Evolutionary conservation across 2,888 invertebrate genomes (phyloP), one percentile per base, ranked within the genome.

Genomic region (Anoncus sp.): DNA sequence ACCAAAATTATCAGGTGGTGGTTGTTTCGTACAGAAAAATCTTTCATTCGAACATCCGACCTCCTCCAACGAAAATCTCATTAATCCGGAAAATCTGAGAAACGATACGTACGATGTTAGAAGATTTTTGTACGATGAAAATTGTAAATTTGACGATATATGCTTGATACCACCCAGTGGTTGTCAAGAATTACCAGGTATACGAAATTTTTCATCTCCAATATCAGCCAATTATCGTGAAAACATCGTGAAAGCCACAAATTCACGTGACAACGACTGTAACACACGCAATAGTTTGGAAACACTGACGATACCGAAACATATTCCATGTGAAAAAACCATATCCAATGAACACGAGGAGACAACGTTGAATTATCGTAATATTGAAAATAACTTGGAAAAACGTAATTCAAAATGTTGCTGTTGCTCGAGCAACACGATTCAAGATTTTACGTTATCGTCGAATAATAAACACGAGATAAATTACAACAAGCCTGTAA

Each of bases 161-260:
- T 38, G 76, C 12, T 40, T 83, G 12, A 10, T 80, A 20, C 85
- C 87, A 0, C 90, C 89, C 0, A 89, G 89, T 60, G 89, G 88
- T 0, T 90, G 88, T 59, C 88, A 88, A 67, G 90, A 90, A 35
- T 71, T 90, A 3, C 89, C 90, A 0, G 89, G 89, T 0, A 87
- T 70, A 12, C 74, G 80, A 1, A 69, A 65, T 31, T 60, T 60
- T 10, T 14, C 43, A 4, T 53, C 66, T 1, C 60, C 31, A 14
- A 65, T 31, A 14, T 10, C 38, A 12, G 49, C 27, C 40, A 35
- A 74, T 2, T 1, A 18, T n/a, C 38, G 12, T 12, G 40, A 7
- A n/a, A 63, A 2, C 22, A 2, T 22, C 57, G 16, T 1, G 47
- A n/a, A 7, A 0, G 24, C 38, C 10, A 24, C 38, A 59, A 59